Evolutionary conservation across 2,797 vertebrate genomes (phyloP), one percentile per base, ranked within the genome.

Genomic region (Dendrocincla tyrannina): DNA sequence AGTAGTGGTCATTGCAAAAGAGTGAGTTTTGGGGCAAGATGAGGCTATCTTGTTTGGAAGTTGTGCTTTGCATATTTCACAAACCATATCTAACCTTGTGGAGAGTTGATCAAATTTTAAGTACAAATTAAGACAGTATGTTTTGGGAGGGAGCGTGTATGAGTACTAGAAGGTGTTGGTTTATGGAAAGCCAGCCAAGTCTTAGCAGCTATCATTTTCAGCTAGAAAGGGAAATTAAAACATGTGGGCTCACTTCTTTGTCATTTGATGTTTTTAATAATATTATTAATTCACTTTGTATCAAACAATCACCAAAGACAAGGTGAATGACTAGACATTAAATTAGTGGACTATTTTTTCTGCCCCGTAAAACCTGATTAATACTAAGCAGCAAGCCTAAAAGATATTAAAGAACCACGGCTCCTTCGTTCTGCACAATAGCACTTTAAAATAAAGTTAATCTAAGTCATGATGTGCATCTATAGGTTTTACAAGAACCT

Each of bases 361-460:
- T 77, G 52, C 78, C 77, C 77, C 25, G 86, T 87, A 96, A 97
- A 97, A 91, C 47, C 47, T 37, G 41, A 62, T 91, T 83, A 88
- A 72, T 25, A 27, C 73, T 59, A 66, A 97, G 74, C 73, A 89
- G 63, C 67, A 75, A 95, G 33, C 55, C 79, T 69, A 56, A 79
- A 95, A 95, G 53, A 59, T 89, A 89, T 83, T 92, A 88, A 76
- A 91, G 70, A 73, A 6, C 55, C 77, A 42, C 41, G 87, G 44
- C 37, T 95, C 87, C 68, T 88, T 80, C 7, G 6, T 74, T 83
- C 86, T 88, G 88, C 47, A 8, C 67, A 93, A 49, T 92, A 88
- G 91, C 92, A 88, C 94, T 87, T 80, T 63, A 68, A 96, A 95
- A 83, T 95, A 70, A 95, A 96, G 95, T 95, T 94, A 96, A 96